These are phyloP conservation scores for Chloromyia formosa DNA, from an alignment of 2,888 invertebrate species.

Conservation along the genomic window DNA sequence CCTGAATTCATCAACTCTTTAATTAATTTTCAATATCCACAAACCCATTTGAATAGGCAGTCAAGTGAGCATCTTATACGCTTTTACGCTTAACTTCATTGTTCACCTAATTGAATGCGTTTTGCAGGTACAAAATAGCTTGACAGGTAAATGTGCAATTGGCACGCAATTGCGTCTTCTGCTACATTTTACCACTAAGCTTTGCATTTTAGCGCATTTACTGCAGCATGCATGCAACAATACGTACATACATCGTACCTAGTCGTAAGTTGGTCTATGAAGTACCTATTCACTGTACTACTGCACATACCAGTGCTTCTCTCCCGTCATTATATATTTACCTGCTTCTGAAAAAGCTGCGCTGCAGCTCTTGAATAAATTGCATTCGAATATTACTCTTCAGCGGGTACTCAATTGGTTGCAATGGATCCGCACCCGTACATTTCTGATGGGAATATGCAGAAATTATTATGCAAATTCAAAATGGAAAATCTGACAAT, in stretches of 20 bases:
- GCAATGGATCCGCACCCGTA: slow-evolving; percentile 19
- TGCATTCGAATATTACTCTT: slow-evolving; percentile 38
- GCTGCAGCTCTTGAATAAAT: slow-evolving; percentile 32
- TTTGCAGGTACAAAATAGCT: slow-evolving; percentile 49
- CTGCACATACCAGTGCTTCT: no score
- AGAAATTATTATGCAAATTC: slow-evolving; percentile 39
- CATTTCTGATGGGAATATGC: slow-evolving; percentile 36
- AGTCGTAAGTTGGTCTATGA: no score
- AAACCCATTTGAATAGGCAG: neutral
- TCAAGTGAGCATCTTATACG: slow-evolving; percentile 33
- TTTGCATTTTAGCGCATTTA: slow-evolving; percentile 8
- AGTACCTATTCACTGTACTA: neutral
- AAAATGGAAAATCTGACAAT: slow-evolving; percentile 40
- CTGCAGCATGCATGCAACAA: neutral
- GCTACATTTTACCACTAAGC: slow-evolving; percentile 21
- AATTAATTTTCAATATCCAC: neutral
- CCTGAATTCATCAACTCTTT: no score
- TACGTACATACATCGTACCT: no score
- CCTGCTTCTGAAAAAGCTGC: neutral
- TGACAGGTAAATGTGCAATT: slow-evolving; percentile 44
- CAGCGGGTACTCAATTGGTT: slow-evolving; percentile 34
- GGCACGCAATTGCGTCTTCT: slow-evolving; percentile 48
- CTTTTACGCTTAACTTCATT: slow-evolving; percentile 48
- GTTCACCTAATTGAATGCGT: slow-evolving; percentile 48
- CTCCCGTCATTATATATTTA: neutral